Evolutionary conservation across 2,888 invertebrate species (phyloP).

Genomic region (Mythimna ferrago): DNA sequence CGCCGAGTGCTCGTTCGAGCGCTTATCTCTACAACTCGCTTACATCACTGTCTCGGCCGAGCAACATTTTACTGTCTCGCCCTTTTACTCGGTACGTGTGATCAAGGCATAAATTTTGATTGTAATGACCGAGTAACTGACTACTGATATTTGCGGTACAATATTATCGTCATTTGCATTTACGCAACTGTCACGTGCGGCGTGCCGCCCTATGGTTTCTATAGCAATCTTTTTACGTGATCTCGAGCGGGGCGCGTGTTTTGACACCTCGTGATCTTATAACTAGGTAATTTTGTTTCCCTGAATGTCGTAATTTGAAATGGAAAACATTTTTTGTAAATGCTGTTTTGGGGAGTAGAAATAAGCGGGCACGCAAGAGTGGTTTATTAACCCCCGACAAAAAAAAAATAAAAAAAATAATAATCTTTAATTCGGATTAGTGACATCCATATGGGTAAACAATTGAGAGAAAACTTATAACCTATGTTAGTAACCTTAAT

Average conservation of each 20-base stretch:
- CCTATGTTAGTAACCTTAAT: too few relatives aligned
- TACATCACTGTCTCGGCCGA: too few relatives aligned
- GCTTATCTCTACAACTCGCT: too few relatives aligned
- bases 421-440: too few relatives aligned
- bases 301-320: neutral
- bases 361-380: neutral
- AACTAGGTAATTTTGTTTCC: conserved; percentile 2
- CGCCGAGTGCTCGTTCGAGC: too few relatives aligned
- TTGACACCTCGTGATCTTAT: conserved; percentile 14
- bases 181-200: conserved; percentile 31
- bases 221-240: conserved; percentile 8
- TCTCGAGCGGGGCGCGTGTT: neutral
- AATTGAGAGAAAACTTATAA: too few relatives aligned
- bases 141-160: conserved; percentile 22
- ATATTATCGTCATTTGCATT: conserved; percentile 14
- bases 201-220: neutral
- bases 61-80: too few relatives aligned
- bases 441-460: too few relatives aligned
- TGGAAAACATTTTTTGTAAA: neutral
- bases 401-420: too few relatives aligned
- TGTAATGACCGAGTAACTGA: conserved; percentile 14
- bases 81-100: too few relatives aligned
- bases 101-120: conserved; percentile 1
- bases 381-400: too few relatives aligned
- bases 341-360: neutral